Evolutionary conservation across 2,797 vertebrate species (phyloP), one percentile per base, ranked within the genome.

Genomic region (Tangara arthus): DNA sequence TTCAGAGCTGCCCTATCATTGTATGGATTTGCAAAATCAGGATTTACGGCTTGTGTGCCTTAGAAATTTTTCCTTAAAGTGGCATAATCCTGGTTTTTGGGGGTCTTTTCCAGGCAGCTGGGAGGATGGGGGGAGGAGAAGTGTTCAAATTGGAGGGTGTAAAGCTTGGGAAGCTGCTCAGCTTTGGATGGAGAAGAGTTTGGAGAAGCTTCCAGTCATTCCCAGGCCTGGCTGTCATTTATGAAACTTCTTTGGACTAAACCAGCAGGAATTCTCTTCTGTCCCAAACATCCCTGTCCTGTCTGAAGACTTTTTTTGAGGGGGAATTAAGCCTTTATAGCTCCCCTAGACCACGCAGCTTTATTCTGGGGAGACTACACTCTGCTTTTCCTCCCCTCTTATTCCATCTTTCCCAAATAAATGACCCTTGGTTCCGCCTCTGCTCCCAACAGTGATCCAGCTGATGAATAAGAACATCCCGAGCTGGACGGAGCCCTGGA

Each of bases 391-490:
- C 32, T 42, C 49, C 20, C 11, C 1, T 56, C 71, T 21, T 12
- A 2, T 26, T 26, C 64, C 37, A 34, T 52, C 37, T 30, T 89
- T 59, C 59, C 65, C 72, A 23, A 23, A 46, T 75, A 52, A 91
- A 61, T 88, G 50, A 71, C 15, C 5, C 12, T 88, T 34, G 37
- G 55, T 90, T 92, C 69, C 82, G 69, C 34, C 72, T 92, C 64
- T 21, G 89, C 59, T 81, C 52, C 97, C 92, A 15, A 46, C 94
- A 91, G 41, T 17, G 71, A 96, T 87, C 90, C 93, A 91, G 92
- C 92, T 64, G 97, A 93, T 91, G 95, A 96, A 75, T 93, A 76
- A 50, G 69, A 93, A 78, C 90, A 93, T 93, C 95, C 94, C 57
- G 78, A 96, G 95, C 96, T 82, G 93, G 90, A 68, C 56, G 70